Conservation (phyloP, 1,140 invertebrate genomes). For the Maconellicoccus hirsutus region DNA sequence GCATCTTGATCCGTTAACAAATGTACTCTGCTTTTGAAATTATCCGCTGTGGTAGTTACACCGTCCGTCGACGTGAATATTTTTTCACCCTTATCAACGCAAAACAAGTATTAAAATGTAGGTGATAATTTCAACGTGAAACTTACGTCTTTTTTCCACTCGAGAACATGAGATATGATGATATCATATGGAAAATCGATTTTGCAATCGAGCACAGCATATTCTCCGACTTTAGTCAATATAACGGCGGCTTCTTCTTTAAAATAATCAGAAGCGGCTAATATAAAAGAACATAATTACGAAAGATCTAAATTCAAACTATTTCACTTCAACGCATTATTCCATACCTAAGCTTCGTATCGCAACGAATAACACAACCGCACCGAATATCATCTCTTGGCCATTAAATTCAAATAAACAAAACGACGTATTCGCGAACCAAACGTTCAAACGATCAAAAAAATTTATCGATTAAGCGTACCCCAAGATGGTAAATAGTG, state of each 20-base stretch:
- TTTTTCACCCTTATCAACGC: slow-evolving; percentile 45
- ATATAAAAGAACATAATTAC: too few species aligned
- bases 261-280: background rate
- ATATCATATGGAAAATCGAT: slow-evolving; percentile 79
- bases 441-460: too few species aligned
- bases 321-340: too few species aligned
- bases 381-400: background rate
- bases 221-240: slow-evolving; percentile 65
- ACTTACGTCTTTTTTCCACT: slow-evolving; percentile 85
- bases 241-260: background rate
- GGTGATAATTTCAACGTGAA: background rate
- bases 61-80: slow-evolving; percentile 74
- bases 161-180: slow-evolving; percentile 74
- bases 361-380: background rate
- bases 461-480: background rate
- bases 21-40: slow-evolving; percentile 61
- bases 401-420: background rate
- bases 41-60: slow-evolving; percentile 49
- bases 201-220: slow-evolving; percentile 76
- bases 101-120: background rate
- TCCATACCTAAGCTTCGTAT: background rate
- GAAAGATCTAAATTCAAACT: too few species aligned
- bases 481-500: background rate
- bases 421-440: too few species aligned
- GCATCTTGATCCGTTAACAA: slow-evolving; percentile 38